A percentile compares a stretch with the other conserved stretches of the same genome.
Evolutionary conservation across 2,888 invertebrate species (phyloP).

Genomic region (Andrena bucephala): DNA sequence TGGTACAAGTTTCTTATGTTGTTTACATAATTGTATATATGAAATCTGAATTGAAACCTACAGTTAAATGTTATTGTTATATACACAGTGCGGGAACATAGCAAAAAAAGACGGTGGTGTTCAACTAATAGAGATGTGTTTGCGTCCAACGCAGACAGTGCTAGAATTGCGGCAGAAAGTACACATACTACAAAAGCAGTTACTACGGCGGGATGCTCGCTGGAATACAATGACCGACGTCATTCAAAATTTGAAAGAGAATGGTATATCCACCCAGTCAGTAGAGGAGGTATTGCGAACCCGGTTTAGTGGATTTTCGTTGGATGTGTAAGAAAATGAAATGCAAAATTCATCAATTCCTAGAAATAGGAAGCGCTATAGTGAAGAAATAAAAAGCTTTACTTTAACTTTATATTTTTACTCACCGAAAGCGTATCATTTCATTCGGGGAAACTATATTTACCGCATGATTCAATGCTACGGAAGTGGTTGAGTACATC

Average conservation of each 20-base stretch:
- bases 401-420: no score
- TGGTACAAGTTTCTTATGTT: neutral
- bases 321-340: neutral
- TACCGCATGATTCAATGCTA: no score
- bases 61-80: neutral
- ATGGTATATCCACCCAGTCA: neutral
- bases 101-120: neutral
- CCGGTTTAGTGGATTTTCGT: neutral
- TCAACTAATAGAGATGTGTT: neutral
- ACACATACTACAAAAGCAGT: neutral
- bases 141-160: neutral
- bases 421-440: no score
- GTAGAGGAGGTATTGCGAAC: neutral
- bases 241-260: neutral
- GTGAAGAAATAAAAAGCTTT: no score
- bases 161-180: neutral
- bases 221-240: neutral
- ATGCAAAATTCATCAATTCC: no score
- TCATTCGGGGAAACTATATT: no score
- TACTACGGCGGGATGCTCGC: neutral
- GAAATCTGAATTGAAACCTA: conserved; percentile 1
- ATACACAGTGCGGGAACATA: neutral
- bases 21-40: conserved; percentile 1
- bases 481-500: no score
- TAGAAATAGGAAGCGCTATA: no score